Evolutionary conservation across 2,113 vertebrate genomes (phyloP).

Genomic region (Leptobrachium ailaonicum): DNA sequence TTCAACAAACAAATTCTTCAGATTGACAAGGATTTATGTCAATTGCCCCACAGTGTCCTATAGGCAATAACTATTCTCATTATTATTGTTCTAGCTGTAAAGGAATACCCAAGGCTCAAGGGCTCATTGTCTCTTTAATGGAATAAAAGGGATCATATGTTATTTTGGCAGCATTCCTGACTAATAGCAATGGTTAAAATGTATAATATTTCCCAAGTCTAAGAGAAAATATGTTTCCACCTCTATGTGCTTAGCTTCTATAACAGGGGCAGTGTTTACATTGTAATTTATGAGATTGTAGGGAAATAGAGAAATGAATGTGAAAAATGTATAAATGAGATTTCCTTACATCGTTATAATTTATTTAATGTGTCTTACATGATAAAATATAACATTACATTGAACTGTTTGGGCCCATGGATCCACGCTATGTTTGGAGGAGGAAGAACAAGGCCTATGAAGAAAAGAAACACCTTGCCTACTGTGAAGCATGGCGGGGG

Average conservation of each 20-base stretch:
- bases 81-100: constrained; percentile 30
- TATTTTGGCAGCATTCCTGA: constrained; percentile 25
- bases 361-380: no score
- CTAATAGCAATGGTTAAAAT: constrained; percentile 25
- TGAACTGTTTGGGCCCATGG: no score
- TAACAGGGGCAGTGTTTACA: no score
- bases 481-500: no score
- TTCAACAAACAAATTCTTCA: constrained; percentile 1
- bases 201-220: constrained; percentile 21
- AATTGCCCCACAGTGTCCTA: constrained; percentile 21
- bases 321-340: not conserved
- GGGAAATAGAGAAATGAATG: not conserved
- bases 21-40: constrained; percentile 38
- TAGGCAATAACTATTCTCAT: constrained; percentile 32
- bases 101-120: constrained; percentile 35
- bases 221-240: constrained; percentile 11
- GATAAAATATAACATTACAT: no score
- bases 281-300: no score
- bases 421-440: no score
- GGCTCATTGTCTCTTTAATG: constrained; percentile 45
- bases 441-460: no score
- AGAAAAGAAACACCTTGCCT: no score
- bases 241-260: not conserved
- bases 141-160: constrained; percentile 21
- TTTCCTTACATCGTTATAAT: no score